These are phyloP conservation scores for Drosophila formosana DNA, from an alignment of 2,888 invertebrate genomes.

Conservation along the genomic window DNA sequence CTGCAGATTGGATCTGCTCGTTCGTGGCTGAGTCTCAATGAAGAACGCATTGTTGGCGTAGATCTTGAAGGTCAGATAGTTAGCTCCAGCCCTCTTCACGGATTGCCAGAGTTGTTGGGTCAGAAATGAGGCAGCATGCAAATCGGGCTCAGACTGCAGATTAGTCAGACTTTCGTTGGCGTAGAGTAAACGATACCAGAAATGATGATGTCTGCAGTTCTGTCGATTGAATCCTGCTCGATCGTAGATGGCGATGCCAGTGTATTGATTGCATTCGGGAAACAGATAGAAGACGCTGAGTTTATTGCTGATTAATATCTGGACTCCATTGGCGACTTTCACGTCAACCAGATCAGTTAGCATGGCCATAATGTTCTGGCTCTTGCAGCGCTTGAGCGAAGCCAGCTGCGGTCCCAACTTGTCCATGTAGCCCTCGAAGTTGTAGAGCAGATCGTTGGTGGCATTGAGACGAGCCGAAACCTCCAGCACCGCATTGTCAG, in stretches of 20 bases:
- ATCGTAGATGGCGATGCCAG: constrained; percentile 36
- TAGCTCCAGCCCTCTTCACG: constrained; percentile 5
- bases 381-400: neutral
- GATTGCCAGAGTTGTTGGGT: constrained; percentile 12
- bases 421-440: constrained; percentile 29
- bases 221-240: neutral
- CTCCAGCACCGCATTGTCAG: constrained; percentile 5
- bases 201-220: constrained; percentile 16
- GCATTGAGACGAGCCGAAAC: constrained; percentile 21
- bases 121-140: constrained; percentile 25
- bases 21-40: constrained; percentile 2
- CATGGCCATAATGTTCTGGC: too few relatives aligned
- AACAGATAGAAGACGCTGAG: constrained; percentile 30
- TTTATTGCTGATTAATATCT: constrained; percentile 13
- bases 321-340: constrained; percentile 3
- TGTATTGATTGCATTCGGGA: constrained; percentile 21
- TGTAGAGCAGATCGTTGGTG: constrained; percentile 22
- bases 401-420: constrained; percentile 1
- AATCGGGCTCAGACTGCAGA: constrained; percentile 19
- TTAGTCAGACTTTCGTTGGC: constrained; percentile 23
- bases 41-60: constrained; percentile 38
- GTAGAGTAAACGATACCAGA: constrained; percentile 38
- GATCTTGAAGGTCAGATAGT: constrained; percentile 30
- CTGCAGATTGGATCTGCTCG: neutral
- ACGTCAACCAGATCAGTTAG: constrained; percentile 13